Evolutionary conservation across 2,888 invertebrate species (phyloP).

Genomic region (Pherbina coryleti): DNA sequence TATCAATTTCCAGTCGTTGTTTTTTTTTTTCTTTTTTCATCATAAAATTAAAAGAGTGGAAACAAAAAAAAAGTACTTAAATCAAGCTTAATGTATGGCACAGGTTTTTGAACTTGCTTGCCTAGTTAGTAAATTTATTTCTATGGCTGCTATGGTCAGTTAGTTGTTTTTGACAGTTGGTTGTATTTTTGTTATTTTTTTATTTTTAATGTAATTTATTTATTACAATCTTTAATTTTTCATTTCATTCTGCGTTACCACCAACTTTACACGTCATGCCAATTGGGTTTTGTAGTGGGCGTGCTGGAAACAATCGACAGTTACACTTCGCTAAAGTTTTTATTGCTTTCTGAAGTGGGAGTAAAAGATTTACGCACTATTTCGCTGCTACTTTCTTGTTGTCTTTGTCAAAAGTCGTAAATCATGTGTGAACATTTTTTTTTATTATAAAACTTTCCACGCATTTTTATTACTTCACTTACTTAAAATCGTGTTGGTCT

Average conservation of each 20-base stretch:
- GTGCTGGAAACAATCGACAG: background rate
- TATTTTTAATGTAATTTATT: background rate
- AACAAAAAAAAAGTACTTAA: no score
- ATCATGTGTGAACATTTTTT: no score
- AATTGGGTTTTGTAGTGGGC: background rate
- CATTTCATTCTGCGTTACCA: background rate
- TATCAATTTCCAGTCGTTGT: no score
- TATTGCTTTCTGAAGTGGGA: background rate
- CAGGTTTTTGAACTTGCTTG: no score
- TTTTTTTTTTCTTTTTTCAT: no score
- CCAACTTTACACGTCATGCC: background rate
- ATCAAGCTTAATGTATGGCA: no score
- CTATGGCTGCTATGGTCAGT: no score
- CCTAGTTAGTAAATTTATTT: no score
- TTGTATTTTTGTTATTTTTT: background rate
- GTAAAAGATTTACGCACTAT: conserved; percentile 18
- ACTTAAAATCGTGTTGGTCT: background rate
- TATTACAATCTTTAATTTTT: conserved; percentile 1
- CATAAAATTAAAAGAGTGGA: no score
- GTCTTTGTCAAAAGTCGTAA: background rate
- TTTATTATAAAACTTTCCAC: background rate
- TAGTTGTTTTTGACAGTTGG: no score
- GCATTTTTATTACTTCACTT: background rate
- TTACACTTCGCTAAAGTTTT: no score
- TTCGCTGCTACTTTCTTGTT: background rate